Conservation (phyloP, 2,888 invertebrate species). For the Drosophila fungiperda region DNA sequence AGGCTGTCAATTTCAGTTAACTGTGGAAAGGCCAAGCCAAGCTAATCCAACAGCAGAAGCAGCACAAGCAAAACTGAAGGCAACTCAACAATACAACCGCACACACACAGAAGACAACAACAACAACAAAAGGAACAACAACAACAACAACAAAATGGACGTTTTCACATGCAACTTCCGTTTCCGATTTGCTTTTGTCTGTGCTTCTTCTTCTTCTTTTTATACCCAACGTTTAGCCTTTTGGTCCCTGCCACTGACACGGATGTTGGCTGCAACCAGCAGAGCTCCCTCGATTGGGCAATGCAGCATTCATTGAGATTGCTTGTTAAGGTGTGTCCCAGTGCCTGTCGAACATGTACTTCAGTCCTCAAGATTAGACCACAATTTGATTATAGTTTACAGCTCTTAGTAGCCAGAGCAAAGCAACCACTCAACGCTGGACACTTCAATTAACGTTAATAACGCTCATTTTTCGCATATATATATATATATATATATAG, state of each 20-base stretch:
- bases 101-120: slow-evolving; percentile 22
- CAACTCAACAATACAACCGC: slow-evolving; percentile 62
- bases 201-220: slow-evolving; percentile 2
- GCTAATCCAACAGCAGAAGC: slow-evolving; percentile 12
- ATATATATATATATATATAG: no score
- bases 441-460: not conserved
- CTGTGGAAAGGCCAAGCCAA: slow-evolving; percentile 45
- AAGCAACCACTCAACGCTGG: not conserved
- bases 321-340: slow-evolving; percentile 44
- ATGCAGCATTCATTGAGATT: slow-evolving; percentile 4
- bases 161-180: slow-evolving; percentile 77
- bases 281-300: slow-evolving; percentile 13
- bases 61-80: slow-evolving; percentile 56
- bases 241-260: slow-evolving; percentile 70
- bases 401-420: not conserved
- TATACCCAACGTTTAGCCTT: slow-evolving; percentile 60
- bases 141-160: slow-evolving; percentile 37
- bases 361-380: slow-evolving; percentile 6
- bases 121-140: slow-evolving; percentile 24
- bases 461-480: no score
- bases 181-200: slow-evolving; percentile 75
- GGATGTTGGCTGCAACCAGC: slow-evolving; percentile 68
- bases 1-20: slow-evolving; percentile 77
- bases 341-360: slow-evolving; percentile 55
- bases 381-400: slow-evolving; percentile 11